phyloP scores from a whole-genome alignment of 2,113 vertebrate species.

The Oncorhynchus gorbuscha region DNA sequence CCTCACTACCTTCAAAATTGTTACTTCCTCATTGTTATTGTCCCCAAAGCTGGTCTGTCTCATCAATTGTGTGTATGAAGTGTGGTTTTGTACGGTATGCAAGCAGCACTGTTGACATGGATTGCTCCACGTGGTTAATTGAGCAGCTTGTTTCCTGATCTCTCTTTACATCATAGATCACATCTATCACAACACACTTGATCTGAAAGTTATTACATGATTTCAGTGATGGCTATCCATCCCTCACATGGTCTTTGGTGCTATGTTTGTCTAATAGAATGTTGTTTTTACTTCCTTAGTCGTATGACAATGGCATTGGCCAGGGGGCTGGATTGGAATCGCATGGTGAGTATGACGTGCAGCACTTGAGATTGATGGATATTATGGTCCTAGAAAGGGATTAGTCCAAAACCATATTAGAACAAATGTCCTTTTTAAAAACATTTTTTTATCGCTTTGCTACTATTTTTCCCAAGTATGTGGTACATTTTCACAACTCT shows the following conservation, averaged over 20 bases:
- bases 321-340: constrained; percentile 95
- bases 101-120: background rate
- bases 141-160: background rate
- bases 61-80: background rate
- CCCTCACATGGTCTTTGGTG: background rate
- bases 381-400: background rate
- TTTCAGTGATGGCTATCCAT: no score
- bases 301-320: constrained; percentile 93
- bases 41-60: background rate
- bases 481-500: no score
- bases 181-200: background rate
- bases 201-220: no score
- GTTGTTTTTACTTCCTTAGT: constrained; percentile 73
- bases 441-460: no score
- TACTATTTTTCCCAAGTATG: no score
- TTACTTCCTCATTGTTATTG: background rate
- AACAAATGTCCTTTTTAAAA: background rate
- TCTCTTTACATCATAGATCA: background rate
- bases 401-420: background rate
- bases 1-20: background rate
- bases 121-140: background rate
- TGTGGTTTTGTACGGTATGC: background rate
- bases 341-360: constrained; percentile 84
- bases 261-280: background rate
- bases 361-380: background rate